Conservation (phyloP, 2,113 vertebrate genomes). For the Tragelaphus scriptus region DNA sequence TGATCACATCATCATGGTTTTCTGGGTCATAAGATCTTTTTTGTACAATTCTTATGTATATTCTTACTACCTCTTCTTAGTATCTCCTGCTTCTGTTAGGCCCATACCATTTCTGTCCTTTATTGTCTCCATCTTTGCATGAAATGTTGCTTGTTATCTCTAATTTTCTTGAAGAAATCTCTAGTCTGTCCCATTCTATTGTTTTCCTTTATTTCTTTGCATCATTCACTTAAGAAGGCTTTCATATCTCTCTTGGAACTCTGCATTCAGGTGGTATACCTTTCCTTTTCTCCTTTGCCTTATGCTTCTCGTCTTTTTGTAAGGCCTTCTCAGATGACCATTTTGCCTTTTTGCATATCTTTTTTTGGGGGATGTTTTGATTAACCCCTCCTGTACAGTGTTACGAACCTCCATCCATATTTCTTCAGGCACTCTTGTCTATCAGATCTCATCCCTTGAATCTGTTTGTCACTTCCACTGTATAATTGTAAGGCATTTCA, state of each 20-base stretch:
- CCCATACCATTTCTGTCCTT: background rate
- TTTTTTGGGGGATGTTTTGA: background rate
- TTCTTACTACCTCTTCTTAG: background rate
- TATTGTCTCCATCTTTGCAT: background rate
- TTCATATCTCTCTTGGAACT: background rate
- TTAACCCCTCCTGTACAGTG: background rate
- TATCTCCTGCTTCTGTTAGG: background rate
- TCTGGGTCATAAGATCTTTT: too few relatives aligned
- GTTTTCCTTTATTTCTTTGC: background rate
- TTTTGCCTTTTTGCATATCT: background rate
- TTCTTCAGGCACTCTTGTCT: background rate
- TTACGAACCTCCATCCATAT: background rate
- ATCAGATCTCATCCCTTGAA: background rate
- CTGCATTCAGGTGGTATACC: background rate
- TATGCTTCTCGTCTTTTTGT: background rate
- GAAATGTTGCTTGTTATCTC: background rate
- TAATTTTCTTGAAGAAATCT: background rate
- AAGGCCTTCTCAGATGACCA: background rate
- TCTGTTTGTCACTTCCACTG: background rate
- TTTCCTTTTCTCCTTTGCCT: background rate
- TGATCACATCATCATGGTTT: background rate
- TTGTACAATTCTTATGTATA: background rate
- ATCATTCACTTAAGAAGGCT: background rate
- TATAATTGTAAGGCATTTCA: background rate
- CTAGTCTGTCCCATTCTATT: background rate